Base-by-base conservation (phyloP, 1,140 invertebrate genomes). In the Ctenoplectra terminalis region DNA sequence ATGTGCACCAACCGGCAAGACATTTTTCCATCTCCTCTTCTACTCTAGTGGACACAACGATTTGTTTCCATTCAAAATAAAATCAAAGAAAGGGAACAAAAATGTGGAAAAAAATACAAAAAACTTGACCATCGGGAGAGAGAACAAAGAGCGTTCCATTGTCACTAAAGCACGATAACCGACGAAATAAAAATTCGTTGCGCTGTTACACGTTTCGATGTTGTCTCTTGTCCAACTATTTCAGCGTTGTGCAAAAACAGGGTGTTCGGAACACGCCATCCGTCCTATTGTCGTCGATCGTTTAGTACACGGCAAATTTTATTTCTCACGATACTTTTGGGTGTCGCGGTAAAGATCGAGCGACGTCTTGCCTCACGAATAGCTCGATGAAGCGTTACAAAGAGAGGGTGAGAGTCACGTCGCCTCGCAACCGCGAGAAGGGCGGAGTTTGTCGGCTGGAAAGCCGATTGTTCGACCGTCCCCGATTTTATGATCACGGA, bases 381-480 rank as follows among this genome's bases (percentile, higher is more conserved):
- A 34, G 56, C 34, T 52, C 73, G 73, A 70, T 52, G 34, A 70
- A 70, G 67, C 15, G 31, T 23, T 3, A 20, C 26, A 20, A 6
- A 23, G 26, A 2, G 64, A 48, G 64, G 17, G 20, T 23, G 40
- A 46, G 43, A 26, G 1, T 69, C 29, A 15, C 43, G 46, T 20
- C 43, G 29, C 15, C 15, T 5, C 52, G 34, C 20, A 23, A 29
- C 58, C 46, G 46, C 46, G 23, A 54, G 34, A 34, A 40, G 13
- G 54, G 17, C 23, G 66, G 17, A 60, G 43, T 71, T 71, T 26
- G 66, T 71, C 64, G n/a, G 66, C 66, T 60, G 67, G 76, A 79
- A 71, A 70, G n/a, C 67, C 56, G 76, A 79, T 79, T 79, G 74
- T 69, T 77, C 67, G 71, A 2, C 34, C 20, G 56, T 72, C 56